Conservation (phyloP, 2,888 invertebrate genomes). For the Melipona bicolor region DNA sequence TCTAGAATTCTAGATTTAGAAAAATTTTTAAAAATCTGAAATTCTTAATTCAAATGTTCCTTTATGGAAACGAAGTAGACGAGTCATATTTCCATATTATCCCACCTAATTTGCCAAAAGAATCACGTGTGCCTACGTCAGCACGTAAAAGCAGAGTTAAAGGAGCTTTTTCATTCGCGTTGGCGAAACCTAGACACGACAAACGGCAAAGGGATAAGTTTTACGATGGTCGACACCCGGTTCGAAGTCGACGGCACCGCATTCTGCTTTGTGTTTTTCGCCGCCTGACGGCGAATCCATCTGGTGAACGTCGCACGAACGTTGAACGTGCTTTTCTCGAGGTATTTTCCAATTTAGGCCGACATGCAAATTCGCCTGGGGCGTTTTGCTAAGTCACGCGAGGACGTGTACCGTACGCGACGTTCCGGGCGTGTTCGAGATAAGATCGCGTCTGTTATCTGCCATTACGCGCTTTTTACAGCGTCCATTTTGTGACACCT, state of each 20-base stretch:
- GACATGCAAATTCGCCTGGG: conserved; percentile 47
- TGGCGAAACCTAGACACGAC: conserved; percentile 24
- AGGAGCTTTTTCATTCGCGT: conserved; percentile 3
- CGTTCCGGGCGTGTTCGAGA: not conserved
- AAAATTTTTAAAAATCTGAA: too few species aligned
- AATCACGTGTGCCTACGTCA: not conserved
- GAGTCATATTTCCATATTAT: not conserved
- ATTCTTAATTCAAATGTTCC: not conserved
- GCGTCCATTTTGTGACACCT: conserved; percentile 5
- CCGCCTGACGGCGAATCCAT: conserved; percentile 30
- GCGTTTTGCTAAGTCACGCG: conserved; percentile 45
- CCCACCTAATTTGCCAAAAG: not conserved
- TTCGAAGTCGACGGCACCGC: not conserved
- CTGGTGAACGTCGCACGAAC: conserved; percentile 32
- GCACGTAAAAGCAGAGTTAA: not conserved
- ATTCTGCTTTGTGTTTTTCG: conserved; percentile 23
- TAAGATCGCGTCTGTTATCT: conserved; percentile 24
- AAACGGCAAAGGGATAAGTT: conserved; percentile 40
- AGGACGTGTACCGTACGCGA: conserved; percentile 15
- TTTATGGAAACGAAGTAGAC: not conserved
- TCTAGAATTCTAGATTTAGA: too few species aligned
- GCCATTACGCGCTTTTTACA: conserved; percentile 19
- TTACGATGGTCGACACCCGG: conserved; percentile 24
- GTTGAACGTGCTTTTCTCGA: conserved; percentile 22
- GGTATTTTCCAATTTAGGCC: conserved; percentile 53